Evolutionary conservation across 2,113 vertebrate genomes (phyloP).

Genomic region (Thomomys bottae): DNA sequence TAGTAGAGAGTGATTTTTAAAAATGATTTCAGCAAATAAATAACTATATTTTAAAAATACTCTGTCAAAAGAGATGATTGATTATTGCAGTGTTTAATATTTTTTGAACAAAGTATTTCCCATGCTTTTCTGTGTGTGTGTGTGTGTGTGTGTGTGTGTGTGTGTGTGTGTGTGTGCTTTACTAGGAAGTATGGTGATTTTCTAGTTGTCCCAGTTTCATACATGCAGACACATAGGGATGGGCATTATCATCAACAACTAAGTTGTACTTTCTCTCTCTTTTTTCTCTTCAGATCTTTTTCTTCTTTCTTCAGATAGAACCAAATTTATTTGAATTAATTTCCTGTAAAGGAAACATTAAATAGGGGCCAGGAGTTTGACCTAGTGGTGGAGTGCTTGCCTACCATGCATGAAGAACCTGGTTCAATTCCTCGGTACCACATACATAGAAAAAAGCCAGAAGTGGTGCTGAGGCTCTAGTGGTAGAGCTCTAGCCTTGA

Average conservation of each 20-base stretch:
- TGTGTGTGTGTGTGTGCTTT: neutral
- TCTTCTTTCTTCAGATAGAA: neutral
- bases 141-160: too few relatives aligned
- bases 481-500: too few relatives aligned
- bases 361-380: too few relatives aligned
- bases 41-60: neutral
- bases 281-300: neutral
- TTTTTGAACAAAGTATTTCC: neutral
- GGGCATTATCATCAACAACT: neutral
- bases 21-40: neutral
- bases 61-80: neutral
- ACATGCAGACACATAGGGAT: neutral
- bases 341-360: conserved; percentile 1
- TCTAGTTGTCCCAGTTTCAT: neutral
- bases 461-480: too few relatives aligned
- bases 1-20: neutral
- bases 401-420: too few relatives aligned
- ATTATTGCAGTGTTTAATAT: neutral
- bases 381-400: too few relatives aligned
- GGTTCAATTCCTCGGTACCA: too few relatives aligned
- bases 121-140: neutral
- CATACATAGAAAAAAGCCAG: too few relatives aligned
- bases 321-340: neutral
- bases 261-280: neutral
- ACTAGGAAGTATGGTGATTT: neutral